Evolutionary conservation across 2,888 invertebrate species (phyloP).

Genomic region (Minunthozetes semirufus): DNA sequence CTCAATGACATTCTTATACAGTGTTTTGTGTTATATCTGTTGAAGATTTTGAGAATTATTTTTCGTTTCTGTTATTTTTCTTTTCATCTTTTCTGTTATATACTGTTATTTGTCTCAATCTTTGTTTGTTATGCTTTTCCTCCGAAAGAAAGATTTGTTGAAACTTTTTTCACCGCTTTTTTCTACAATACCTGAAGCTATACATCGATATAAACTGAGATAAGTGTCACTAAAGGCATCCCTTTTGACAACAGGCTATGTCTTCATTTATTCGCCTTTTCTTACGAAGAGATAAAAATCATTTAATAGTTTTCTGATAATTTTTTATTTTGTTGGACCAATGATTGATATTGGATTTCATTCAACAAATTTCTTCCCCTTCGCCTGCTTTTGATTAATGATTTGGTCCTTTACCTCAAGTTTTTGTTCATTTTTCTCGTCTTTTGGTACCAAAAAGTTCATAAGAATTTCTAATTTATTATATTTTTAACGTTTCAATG

Average conservation of each 20-base stretch:
- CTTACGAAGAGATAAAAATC: neutral
- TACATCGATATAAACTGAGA: neutral
- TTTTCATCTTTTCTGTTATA: too few relatives aligned
- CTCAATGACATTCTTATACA: neutral
- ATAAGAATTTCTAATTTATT: neutral
- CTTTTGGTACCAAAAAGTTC: neutral
- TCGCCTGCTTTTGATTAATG: neutral
- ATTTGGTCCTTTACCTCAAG: neutral
- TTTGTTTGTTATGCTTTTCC: too few relatives aligned
- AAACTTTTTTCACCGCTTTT: neutral
- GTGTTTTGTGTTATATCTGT: too few relatives aligned
- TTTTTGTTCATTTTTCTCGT: neutral
- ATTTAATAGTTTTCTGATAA: too few relatives aligned
- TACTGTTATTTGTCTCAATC: too few relatives aligned
- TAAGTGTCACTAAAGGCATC: neutral
- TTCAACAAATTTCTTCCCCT: neutral
- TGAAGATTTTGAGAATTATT: too few relatives aligned
- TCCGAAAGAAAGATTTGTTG: neutral
- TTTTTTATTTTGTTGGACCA: neutral
- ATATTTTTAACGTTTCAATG: constrained; percentile 3
- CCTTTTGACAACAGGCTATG: neutral
- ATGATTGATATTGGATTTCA: neutral
- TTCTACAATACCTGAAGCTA: neutral
- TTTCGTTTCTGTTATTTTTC: too few relatives aligned
- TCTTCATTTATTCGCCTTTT: neutral